Conservation (phyloP, 2,888 invertebrate species). For the Polydrusus pterygomalis region DNA sequence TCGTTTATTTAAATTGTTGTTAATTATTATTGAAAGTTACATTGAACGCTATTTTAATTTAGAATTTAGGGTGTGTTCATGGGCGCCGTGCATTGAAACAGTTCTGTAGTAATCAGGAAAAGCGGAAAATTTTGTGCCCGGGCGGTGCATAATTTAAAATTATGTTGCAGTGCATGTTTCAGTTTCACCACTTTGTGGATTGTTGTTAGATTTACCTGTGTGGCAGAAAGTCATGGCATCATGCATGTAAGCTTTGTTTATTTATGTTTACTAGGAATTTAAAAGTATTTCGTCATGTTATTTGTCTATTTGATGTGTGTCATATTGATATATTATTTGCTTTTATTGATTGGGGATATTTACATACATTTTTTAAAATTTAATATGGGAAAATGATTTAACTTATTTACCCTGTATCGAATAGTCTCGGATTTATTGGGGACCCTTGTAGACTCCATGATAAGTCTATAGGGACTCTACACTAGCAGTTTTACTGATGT, state of each 20-base stretch:
- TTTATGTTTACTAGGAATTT: slow-evolving; percentile 17
- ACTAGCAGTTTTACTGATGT: too few relatives aligned
- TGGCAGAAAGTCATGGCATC: slow-evolving; percentile 64
- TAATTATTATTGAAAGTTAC: slow-evolving; percentile 55
- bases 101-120: slow-evolving; percentile 15
- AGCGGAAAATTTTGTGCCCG: slow-evolving; percentile 9
- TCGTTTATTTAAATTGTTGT: slow-evolving; percentile 54
- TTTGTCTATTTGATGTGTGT: background rate
- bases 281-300: slow-evolving; percentile 22
- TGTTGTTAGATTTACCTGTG: slow-evolving; percentile 29
- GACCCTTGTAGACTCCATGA: too few relatives aligned
- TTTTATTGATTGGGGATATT: background rate
- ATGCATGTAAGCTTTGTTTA: slow-evolving; percentile 65
- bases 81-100: slow-evolving; percentile 15
- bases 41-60: slow-evolving; percentile 51
- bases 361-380: background rate
- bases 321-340: background rate
- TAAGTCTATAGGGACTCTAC: too few relatives aligned
- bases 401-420: background rate
- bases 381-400: too few relatives aligned
- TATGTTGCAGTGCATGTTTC: slow-evolving; percentile 21
- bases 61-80: slow-evolving; percentile 53
- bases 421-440: too few relatives aligned
- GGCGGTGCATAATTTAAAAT: background rate
- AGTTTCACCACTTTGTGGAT: slow-evolving; percentile 26